Conservation (phyloP, 1,140 invertebrate species). For the Drosophila tropicalis region DNA sequence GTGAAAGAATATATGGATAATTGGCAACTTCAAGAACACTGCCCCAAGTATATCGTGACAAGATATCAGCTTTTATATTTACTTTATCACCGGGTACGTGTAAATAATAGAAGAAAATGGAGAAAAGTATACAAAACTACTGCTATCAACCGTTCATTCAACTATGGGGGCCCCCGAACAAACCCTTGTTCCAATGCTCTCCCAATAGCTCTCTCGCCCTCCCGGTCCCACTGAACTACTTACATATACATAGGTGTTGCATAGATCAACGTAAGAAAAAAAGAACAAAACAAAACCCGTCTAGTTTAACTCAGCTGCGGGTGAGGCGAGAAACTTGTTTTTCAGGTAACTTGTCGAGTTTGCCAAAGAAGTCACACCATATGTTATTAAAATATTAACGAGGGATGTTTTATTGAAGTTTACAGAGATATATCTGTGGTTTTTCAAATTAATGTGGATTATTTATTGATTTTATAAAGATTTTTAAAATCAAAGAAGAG, state of each 20-base stretch:
- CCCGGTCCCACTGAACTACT: slow-evolving; percentile 5
- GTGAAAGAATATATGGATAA: not conserved
- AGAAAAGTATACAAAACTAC: slow-evolving; percentile 9
- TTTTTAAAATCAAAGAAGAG: too few species aligned
- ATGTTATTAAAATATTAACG: not conserved
- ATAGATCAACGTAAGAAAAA: slow-evolving; percentile 7
- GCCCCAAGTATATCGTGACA: slow-evolving; percentile 39
- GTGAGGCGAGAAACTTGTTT: slow-evolving; percentile 61
- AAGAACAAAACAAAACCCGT: slow-evolving; percentile 58
- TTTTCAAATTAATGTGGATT: too few species aligned
- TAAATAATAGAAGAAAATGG: slow-evolving; percentile 31
- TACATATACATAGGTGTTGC: slow-evolving; percentile 29
- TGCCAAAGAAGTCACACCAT: slow-evolving; percentile 13
- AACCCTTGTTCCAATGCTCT: slow-evolving; percentile 7
- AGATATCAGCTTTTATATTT: slow-evolving; percentile 45
- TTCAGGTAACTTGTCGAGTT: slow-evolving; percentile 10
- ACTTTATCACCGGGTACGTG: slow-evolving; percentile 29
- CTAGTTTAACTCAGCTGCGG: slow-evolving; percentile 53
- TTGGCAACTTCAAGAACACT: slow-evolving; percentile 9
- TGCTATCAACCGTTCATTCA: slow-evolving; percentile 55
- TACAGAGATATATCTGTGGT: too few species aligned
- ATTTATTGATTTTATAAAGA: too few species aligned
- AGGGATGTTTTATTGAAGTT: not conserved
- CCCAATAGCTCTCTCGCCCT: not conserved
- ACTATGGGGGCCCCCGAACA: slow-evolving; percentile 48